These are phyloP conservation scores for Drosophila ambigua DNA, from an alignment of 1,140 invertebrate genomes.

Conservation along the genomic window DNA sequence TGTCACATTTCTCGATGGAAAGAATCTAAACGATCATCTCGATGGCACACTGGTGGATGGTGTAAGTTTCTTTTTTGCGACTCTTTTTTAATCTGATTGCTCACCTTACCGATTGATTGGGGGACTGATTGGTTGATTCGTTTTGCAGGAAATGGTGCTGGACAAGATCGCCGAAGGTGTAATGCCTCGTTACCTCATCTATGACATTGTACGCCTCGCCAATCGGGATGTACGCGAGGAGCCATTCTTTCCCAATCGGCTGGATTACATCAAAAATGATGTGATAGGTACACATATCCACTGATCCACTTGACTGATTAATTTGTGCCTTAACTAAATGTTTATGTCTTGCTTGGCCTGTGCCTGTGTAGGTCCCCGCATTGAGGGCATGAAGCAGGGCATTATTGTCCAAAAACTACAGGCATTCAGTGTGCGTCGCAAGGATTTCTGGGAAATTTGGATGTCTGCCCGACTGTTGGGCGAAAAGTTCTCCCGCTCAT, in stretches of 20 bases:
- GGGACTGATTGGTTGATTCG: constrained; percentile 72
- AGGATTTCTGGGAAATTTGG: constrained; percentile 94
- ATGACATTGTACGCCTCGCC: constrained; percentile 96
- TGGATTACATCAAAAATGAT: constrained; percentile 90
- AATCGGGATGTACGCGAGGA: constrained; percentile 91
- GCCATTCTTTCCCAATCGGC: constrained; percentile 90
- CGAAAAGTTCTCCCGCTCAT: constrained; percentile 92
- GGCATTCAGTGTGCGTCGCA: constrained; percentile 94
- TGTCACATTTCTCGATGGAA: constrained; percentile 91
- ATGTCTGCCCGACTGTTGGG: constrained; percentile 89
- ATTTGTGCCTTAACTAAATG: not conserved
- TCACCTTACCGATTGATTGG: too few relatives aligned
- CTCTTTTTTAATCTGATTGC: not conserved
- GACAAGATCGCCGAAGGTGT: constrained; percentile 90
- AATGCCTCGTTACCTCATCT: constrained; percentile 96
- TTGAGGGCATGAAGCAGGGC: constrained; percentile 90
- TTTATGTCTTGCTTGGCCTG: not conserved
- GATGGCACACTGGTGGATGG: constrained; percentile 96
- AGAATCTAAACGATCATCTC: constrained; percentile 89
- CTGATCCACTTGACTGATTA: constrained; percentile 25
- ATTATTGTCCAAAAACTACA: constrained; percentile 90
- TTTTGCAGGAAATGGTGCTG: constrained; percentile 94
- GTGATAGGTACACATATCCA: constrained; percentile 84
- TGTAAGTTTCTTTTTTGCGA: constrained; percentile 22
- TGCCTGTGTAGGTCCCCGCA: constrained; percentile 85